These are phyloP conservation scores for Athrips mouffetella DNA, from an alignment of 2,888 invertebrate genomes.

Conservation along the genomic window DNA sequence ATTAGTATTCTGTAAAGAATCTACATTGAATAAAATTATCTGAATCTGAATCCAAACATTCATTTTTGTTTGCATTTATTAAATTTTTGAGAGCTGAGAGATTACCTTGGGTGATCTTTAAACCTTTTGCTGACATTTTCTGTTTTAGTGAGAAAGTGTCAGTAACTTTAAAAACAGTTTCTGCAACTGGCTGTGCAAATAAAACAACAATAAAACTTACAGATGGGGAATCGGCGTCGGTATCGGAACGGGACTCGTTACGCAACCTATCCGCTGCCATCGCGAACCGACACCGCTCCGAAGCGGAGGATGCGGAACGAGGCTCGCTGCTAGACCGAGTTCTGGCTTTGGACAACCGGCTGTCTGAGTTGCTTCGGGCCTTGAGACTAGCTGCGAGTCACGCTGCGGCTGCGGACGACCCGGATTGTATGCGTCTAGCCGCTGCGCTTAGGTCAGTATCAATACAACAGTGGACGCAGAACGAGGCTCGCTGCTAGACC, in stretches of 20 bases:
- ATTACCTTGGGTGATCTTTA: no score
- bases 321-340: constrained; percentile 49
- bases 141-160: no score
- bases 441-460: constrained; percentile 74
- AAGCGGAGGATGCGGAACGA: constrained; percentile 74
- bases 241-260: constrained; percentile 82
- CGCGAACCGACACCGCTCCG: constrained; percentile 83
- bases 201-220: constrained; percentile 8
- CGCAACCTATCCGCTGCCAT: constrained; percentile 89
- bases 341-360: constrained; percentile 79
- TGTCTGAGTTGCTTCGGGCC: constrained; percentile 85
- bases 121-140: no score
- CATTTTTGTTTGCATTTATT: no score
- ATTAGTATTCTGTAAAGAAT: no score
- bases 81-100: no score
- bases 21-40: no score
- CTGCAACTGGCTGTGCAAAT: no score
- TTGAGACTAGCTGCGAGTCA: constrained; percentile 84
- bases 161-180: no score
- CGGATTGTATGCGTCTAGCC: constrained; percentile 57
- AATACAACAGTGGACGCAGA: constrained; percentile 74
- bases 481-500: constrained; percentile 49
- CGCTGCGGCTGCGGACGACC: constrained; percentile 80
- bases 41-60: no score
- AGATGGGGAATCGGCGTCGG: constrained; percentile 52